These are phyloP conservation scores for Clarias fuscus DNA, from an alignment of 2,797 vertebrate species.

Conservation along the genomic window DNA sequence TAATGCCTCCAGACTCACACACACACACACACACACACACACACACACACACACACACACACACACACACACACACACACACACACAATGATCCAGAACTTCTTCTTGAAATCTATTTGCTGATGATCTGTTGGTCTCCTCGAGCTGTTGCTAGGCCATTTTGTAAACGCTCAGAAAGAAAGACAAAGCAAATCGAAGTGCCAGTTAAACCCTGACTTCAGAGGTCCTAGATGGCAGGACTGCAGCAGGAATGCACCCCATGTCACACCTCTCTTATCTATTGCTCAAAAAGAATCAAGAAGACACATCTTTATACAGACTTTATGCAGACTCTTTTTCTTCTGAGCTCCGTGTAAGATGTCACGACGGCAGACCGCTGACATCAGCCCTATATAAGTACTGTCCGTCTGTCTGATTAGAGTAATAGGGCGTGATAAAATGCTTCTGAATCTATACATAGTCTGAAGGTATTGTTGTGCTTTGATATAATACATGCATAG, in stretches of 20 bases:
- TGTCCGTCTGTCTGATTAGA: constrained; percentile 1
- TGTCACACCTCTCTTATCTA: neutral
- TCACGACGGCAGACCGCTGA: neutral
- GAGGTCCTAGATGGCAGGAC: constrained; percentile 16
- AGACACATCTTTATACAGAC: neutral
- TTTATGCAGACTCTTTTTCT: neutral
- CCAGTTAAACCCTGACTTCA: constrained; percentile 39
- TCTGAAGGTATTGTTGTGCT: neutral
- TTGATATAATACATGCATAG: neutral
- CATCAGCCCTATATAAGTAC: neutral
- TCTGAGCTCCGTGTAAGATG: neutral
- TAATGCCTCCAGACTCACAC: neutral
- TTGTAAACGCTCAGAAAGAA: constrained; percentile 32
- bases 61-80: neutral
- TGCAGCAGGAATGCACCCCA: constrained; percentile 31
- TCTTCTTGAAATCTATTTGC: constrained; percentile 4
- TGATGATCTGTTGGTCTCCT: constrained; percentile 16
- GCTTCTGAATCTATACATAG: neutral
- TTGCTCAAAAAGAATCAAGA: neutral
- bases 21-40: neutral
- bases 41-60: neutral
- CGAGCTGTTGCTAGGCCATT: constrained; percentile 28
- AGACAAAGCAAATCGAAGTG: constrained; percentile 39
- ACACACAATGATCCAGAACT: neutral
- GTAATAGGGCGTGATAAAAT: neutral